phyloP scores from a whole-genome alignment of 1,140 invertebrate species.

The Drosophila ironensis region DNA sequence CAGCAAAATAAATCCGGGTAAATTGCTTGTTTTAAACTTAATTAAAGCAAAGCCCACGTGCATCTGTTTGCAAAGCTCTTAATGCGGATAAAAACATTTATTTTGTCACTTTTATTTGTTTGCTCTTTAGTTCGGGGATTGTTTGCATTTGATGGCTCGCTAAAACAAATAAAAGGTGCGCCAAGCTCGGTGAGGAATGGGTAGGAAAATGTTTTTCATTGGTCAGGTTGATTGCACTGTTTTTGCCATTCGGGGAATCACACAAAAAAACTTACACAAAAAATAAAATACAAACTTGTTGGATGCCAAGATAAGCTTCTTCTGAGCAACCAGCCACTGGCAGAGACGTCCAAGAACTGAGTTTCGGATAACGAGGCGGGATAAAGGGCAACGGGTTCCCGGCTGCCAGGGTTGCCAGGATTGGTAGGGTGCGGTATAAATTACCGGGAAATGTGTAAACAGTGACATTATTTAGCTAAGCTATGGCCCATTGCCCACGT shows the following conservation, averaged over 20 bases:
- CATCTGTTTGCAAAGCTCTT: not conserved
- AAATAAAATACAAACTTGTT: not conserved
- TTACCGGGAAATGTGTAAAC: constrained; percentile 57
- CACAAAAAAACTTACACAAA: not conserved
- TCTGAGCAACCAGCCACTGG: constrained; percentile 16
- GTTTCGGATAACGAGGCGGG: not conserved
- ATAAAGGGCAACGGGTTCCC: not conserved
- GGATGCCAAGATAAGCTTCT: too few species aligned
- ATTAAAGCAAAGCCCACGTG: not conserved
- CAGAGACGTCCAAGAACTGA: constrained; percentile 31
- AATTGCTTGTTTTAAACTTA: not conserved
- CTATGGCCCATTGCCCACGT: constrained; percentile 43
- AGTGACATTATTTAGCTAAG: constrained; percentile 59
- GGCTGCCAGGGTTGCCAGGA: not conserved
- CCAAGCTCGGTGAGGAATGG: too few species aligned
- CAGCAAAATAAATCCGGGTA: not conserved
- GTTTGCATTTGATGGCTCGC: not conserved
- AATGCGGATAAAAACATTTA: not conserved
- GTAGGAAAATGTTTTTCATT: not conserved
- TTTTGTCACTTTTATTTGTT: not conserved
- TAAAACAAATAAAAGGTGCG: not conserved
- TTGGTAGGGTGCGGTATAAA: constrained; percentile 32
- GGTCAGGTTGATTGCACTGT: not conserved
- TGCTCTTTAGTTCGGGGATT: not conserved
- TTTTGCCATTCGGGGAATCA: too few species aligned